Conservation (phyloP, 2,888 invertebrate species). For the Hymenopus coronatus region DNA sequence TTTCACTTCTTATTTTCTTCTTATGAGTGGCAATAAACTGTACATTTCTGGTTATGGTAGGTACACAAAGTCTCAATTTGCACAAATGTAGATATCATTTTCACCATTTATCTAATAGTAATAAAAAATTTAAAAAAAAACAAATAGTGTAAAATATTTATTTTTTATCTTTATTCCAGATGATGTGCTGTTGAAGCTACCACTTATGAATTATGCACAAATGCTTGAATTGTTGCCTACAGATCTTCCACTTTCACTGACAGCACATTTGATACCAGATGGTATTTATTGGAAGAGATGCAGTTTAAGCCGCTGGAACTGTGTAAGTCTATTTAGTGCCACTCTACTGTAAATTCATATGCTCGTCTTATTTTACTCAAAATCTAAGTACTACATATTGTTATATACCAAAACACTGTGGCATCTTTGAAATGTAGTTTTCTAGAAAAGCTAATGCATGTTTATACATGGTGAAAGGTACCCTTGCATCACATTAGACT, state of each 20-base stretch:
- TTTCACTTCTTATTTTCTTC: too few species aligned
- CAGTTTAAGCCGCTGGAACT: constrained; percentile 44
- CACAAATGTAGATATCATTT: too few species aligned
- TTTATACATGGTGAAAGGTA: too few species aligned
- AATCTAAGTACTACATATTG: too few species aligned
- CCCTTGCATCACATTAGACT: too few species aligned
- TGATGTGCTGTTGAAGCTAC: background rate
- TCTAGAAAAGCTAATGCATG: too few species aligned
- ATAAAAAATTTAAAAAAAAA: too few species aligned
- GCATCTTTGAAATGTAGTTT: background rate
- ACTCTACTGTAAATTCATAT: background rate
- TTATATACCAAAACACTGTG: background rate
- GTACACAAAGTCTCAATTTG: too few species aligned
- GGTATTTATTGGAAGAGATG: constrained; percentile 65
- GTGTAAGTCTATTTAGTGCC: constrained; percentile 30
- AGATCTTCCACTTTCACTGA: constrained; percentile 56
- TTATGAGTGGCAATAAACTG: too few species aligned
- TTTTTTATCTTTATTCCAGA: background rate
- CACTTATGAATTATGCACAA: background rate
- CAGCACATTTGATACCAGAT: constrained; percentile 55
- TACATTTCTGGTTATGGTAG: too few species aligned
- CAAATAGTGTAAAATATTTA: background rate
- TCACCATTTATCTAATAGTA: too few species aligned
- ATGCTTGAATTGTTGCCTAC: constrained; percentile 57
- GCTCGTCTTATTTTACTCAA: background rate